Percentiles rank a stretch among this genome's conserved stretches.
Conservation (phyloP, 2,888 invertebrate genomes). For the Bombylius discolor region DNA sequence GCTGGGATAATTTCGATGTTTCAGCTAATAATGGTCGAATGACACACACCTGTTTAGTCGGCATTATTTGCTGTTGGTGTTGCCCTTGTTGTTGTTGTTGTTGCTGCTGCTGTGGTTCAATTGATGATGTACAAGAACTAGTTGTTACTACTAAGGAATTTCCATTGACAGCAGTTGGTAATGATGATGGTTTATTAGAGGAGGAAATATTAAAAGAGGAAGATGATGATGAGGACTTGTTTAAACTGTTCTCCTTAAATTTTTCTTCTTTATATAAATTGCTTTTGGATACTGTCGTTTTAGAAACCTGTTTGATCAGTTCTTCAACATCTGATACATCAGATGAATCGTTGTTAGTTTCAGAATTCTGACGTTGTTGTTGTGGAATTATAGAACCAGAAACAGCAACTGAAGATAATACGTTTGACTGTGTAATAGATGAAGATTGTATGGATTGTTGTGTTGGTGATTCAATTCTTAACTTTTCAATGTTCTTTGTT, state of each 20-base stretch:
- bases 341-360: constrained; percentile 14
- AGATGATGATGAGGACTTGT: not conserved
- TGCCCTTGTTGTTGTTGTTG: constrained; percentile 5
- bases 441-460: not conserved
- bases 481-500: constrained; percentile 26
- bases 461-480: constrained; percentile 18
- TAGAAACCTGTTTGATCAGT: constrained; percentile 37
- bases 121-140: constrained; percentile 6
- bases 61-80: constrained; percentile 17
- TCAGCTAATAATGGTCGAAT: constrained; percentile 38
- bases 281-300: constrained; percentile 41
- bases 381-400: not conserved
- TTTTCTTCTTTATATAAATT: constrained; percentile 52
- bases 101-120: constrained; percentile 17
- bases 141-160: constrained; percentile 19
- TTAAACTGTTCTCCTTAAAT: constrained; percentile 42
- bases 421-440: not conserved
- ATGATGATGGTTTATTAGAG: not conserved
- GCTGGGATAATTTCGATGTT: constrained; percentile 1
- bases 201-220: not conserved
- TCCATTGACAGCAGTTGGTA: not conserved
- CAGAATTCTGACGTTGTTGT: not conserved
- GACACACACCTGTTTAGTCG: constrained; percentile 41
- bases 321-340: constrained; percentile 27
- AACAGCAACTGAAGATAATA: too few species aligned